Conservation (phyloP, 2,113 vertebrate genomes). For the Menidia beryllina region DNA sequence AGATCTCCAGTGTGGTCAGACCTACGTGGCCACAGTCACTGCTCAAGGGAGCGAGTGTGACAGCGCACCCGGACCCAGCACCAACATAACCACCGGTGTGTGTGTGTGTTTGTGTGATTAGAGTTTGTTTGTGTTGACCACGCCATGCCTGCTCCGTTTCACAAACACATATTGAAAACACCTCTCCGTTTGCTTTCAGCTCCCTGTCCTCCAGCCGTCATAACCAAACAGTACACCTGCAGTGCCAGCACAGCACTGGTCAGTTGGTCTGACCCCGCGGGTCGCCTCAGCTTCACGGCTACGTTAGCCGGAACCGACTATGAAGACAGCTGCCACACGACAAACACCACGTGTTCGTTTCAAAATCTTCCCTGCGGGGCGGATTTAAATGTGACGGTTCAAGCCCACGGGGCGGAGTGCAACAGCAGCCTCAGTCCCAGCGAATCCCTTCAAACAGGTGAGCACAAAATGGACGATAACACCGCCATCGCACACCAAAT, state of each 20-base stretch:
- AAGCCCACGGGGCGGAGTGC: conserved; percentile 56
- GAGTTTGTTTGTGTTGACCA: too few relatives aligned
- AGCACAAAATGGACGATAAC: background rate
- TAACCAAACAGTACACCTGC: conserved; percentile 50
- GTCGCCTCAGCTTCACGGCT: conserved; percentile 40
- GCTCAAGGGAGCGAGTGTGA: conserved; percentile 62
- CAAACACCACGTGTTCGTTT: conserved; percentile 56
- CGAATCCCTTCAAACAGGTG: conserved; percentile 66
- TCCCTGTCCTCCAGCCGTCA: conserved; percentile 61
- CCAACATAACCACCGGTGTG: conserved; percentile 67
- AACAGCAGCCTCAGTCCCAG: conserved; percentile 52
- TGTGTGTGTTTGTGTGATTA: background rate
- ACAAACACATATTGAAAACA: background rate
- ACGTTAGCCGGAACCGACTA: conserved; percentile 38
- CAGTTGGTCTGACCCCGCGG: conserved; percentile 51
- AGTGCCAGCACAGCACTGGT: conserved; percentile 39
- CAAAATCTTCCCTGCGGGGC: conserved; percentile 72
- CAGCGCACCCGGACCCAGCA: conserved; percentile 54
- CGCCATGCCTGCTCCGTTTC: background rate
- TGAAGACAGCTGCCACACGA: conserved; percentile 46
- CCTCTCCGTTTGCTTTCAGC: conserved; percentile 43
- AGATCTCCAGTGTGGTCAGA: conserved; percentile 68
- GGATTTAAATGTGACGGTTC: conserved; percentile 62
- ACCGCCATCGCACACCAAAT: background rate
- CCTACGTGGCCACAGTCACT: conserved; percentile 56